Conservation (phyloP, 1,140 invertebrate genomes). For the Brachionus koreanus region DNA sequence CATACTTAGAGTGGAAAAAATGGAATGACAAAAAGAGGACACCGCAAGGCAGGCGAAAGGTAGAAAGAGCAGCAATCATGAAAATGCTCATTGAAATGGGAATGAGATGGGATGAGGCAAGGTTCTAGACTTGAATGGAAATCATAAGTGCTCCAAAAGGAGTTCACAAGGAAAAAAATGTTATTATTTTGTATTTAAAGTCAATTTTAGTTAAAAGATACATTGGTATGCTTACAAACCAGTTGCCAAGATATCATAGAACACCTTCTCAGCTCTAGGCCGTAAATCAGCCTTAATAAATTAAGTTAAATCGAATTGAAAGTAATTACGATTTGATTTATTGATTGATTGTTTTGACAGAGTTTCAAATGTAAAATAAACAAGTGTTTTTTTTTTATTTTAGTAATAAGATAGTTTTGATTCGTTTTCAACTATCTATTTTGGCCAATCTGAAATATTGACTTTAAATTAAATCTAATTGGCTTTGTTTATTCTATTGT, state of each 20-base stretch:
- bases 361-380: not conserved
- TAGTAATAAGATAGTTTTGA: not conserved
- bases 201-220: too few species aligned
- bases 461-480: not conserved
- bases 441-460: not conserved
- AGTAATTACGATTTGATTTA: conserved; percentile 7
- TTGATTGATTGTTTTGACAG: conserved; percentile 21
- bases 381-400: not conserved
- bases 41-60: too few species aligned
- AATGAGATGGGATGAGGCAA: too few species aligned
- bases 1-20: too few species aligned
- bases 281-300: not conserved
- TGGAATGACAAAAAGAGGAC: too few species aligned
- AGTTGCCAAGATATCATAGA: not conserved
- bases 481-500: not conserved
- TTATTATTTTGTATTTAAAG: too few species aligned
- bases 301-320: conserved; percentile 1
- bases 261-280: not conserved
- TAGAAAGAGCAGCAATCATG: too few species aligned
- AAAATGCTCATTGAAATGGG: too few species aligned
- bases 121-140: too few species aligned
- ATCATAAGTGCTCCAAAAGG: too few species aligned
- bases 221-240: too few species aligned
- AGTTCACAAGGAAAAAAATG: too few species aligned
- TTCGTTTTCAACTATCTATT: not conserved